Evolutionary conservation across 2,113 vertebrate genomes (phyloP).

Genomic region (Myanophis thanlyinensis): DNA sequence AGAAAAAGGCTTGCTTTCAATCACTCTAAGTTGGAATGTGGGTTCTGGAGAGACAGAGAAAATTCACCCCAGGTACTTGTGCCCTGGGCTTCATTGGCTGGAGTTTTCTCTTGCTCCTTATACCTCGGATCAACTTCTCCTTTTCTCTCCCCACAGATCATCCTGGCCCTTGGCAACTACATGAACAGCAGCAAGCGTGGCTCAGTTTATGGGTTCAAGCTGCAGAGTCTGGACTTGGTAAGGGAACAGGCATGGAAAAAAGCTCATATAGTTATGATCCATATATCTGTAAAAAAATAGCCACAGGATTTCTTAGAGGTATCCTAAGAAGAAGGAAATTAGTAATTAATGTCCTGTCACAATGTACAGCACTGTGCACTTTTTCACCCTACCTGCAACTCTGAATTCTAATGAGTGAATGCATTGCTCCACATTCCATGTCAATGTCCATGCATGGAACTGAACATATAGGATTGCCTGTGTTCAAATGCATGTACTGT

Average conservation of each 20-base stretch:
- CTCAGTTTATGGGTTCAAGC: slow-evolving; percentile 88
- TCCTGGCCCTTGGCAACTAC: slow-evolving; percentile 94
- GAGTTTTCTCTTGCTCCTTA: not conserved
- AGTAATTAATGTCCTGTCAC: not conserved
- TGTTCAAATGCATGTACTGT: not conserved
- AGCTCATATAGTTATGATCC: not conserved
- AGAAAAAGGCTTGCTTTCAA: not conserved
- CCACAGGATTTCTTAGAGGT: not conserved
- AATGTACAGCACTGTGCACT: not conserved
- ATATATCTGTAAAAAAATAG: not conserved
- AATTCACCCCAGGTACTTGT: not conserved
- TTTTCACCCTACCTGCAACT: not conserved
- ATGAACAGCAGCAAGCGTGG: slow-evolving; percentile 99
- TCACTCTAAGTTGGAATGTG: not conserved
- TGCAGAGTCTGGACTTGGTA: slow-evolving; percentile 72
- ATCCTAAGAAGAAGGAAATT: no score
- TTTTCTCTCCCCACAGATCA: slow-evolving; percentile 77
- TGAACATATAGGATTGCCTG: not conserved
- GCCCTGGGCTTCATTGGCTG: not conserved
- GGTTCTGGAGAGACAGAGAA: not conserved
- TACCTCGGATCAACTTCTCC: not conserved
- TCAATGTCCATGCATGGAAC: no score
- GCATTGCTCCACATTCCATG: not conserved
- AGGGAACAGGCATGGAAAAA: not conserved
- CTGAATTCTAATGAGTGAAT: not conserved